Base-by-base conservation (phyloP, 92 coral and sea anemone genomes). In the Bergia sp. region DNA sequence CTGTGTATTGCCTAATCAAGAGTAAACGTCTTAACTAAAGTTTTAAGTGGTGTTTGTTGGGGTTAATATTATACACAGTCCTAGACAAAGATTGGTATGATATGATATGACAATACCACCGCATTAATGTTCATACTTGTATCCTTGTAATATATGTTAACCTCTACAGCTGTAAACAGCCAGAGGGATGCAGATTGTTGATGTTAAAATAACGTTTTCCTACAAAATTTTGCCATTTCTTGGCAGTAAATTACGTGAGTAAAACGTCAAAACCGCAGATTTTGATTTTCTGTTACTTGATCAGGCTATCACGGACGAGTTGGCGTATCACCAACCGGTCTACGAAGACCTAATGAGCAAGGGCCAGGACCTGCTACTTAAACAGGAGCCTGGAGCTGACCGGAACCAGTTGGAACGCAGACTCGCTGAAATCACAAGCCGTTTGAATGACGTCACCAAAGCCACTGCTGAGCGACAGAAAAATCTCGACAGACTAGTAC, bases 401-500 rank as follows among this genome's bases (percentile, higher is more conserved):
- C 91, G 95, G 29, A 94, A 91, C 61, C 93, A 91, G 77, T 86
- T 96, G 67, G 93, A 93, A 77, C 90, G 80, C 88, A 95, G 92
- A 85, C 88, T 96, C 38, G 40, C 49, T 50, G 98, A 96, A 55
- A 89, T 96, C 61, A 94, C 88, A 37, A 89, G 81, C 85, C 98
- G 98, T 83, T 94, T 98, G 98, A 91, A 87, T 78, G 88, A 84
- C 90, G 87, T 96, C 41, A 92, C 81, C 47, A 91, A 90, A 89
- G 88, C 90, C 44, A 93, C 93, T 82, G 91, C 79, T 41, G 95
- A 95, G 76, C 94, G 98, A 11, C 90, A 93, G 85, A 96, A 92
- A 89, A 89, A 94, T 72, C 92, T 96, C 72, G 96, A 93, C 58
- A 93, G 93, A 84, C 92, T 96, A 40, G 91, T 89, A 75, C 99